These are phyloP conservation scores for Ceyx melanurus DNA, from an alignment of 2,113 vertebrate species.

Conservation along the genomic window DNA sequence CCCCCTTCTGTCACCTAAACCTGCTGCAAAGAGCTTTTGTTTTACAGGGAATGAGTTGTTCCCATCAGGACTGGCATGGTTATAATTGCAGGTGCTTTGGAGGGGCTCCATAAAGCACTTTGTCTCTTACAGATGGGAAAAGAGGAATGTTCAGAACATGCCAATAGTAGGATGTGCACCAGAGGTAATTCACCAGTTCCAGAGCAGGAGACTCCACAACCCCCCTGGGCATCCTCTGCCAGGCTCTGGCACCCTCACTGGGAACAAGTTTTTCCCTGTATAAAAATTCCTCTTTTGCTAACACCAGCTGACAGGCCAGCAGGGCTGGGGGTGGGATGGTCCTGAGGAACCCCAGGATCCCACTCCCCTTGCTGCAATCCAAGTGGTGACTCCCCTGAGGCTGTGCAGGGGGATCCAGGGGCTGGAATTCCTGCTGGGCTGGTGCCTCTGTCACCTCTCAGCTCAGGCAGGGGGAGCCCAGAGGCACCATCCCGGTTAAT, in stretches of 20 bases:
- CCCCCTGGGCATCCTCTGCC: no score
- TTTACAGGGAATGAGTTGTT: neutral
- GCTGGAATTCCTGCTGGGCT: rapidly evolving
- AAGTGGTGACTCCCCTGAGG: neutral
- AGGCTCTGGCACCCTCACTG: no score
- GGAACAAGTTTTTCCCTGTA: no score
- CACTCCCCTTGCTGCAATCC: neutral
- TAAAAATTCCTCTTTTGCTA: neutral
- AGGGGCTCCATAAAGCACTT: neutral
- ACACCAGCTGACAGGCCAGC: neutral
- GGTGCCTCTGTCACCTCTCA: neutral
- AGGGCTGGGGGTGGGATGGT: neutral
- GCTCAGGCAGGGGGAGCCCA: rapidly evolving
- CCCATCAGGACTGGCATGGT: neutral
- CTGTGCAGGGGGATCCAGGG: neutral
- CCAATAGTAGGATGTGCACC: neutral
- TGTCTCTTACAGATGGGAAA: neutral
- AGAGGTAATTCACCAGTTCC: neutral
- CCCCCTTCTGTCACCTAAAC: neutral
- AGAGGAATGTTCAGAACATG: neutral
- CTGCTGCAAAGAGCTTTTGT: rapidly evolving
- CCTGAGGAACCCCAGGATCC: neutral
- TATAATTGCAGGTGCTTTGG: neutral
- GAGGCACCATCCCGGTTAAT: neutral
- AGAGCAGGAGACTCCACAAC: no score